Base-by-base conservation (phyloP, 2,888 invertebrate genomes). In the Octodonta nipae region DNA sequence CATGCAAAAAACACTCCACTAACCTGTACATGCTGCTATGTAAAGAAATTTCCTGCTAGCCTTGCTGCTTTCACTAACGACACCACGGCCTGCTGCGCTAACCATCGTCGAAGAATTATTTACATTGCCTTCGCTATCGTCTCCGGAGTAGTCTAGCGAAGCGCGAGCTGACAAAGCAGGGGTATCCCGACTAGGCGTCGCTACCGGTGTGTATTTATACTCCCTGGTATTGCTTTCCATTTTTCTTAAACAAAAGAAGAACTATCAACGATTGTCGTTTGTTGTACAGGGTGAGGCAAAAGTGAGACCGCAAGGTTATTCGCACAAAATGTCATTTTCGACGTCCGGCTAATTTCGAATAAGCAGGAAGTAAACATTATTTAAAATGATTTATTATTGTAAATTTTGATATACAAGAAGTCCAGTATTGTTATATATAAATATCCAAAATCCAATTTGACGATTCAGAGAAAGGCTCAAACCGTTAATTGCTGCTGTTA, bases 21-120 rank as follows among this genome's bases (percentile, higher is more conserved):
- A 34, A 46, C 48, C 48, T 45, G 42, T 41, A 39, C 42, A 43
- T 26, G 43, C 45, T 20, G 46, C 45, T 7, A 45, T 20, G 26
- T 45, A 45, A 26, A 46, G 35, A 34, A 44, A 46, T 12, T 34
- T 42, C 33, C 37, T 42, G 25, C 35, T 43, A 15, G 33, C 41
- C 33, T 36, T 42, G 25, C 35, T 43, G 16, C 40, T 13, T 11
- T 34, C 32, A 16, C 30, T 33, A 15, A 36, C 6, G 12, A 7
- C 28, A 14, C 24, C 31, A 28, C 30, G 34, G 22, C 22, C 11
- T 4, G n/a, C 22, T 13, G 34, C 16, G 27, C 15, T 30, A 34
- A 34, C 34, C 37, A 34, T 34, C 15, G 34, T 37, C 27, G 37
- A 10, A 17, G 37, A 3, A 4, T 27, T 30, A 29, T 37, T 26